Conservation (phyloP, 64 coral and sea anemone species). For the Orbicella faveolata region DNA sequence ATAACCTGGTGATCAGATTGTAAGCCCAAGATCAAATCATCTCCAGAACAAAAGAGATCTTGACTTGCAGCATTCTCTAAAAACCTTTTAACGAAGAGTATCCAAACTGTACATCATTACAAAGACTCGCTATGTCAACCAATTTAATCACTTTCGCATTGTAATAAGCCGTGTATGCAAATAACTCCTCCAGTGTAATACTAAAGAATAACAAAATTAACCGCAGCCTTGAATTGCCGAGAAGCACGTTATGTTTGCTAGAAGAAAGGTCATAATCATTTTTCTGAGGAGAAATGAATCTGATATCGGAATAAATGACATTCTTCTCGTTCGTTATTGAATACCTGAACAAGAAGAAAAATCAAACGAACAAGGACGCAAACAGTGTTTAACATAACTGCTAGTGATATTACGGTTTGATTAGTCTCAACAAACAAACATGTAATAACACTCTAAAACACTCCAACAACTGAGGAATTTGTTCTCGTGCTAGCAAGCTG, state of each 20-base stretch:
- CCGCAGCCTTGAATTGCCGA: not conserved
- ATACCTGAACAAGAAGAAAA: no score
- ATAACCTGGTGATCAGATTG: no score
- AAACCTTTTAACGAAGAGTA: no score
- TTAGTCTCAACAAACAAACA: not conserved
- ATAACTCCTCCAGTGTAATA: not conserved
- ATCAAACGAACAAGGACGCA: not conserved
- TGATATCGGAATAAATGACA: not conserved
- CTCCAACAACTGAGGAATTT: conserved; percentile 2
- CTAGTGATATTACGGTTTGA: not conserved
- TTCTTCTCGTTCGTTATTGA: not conserved
- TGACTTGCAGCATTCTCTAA: no score
- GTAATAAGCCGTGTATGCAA: not conserved
- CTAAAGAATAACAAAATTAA: not conserved
- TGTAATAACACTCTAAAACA: not conserved
- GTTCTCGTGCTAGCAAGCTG: not conserved
- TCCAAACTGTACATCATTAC: no score
- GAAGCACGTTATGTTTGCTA: not conserved
- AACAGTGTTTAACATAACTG: not conserved
- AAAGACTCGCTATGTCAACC: conserved; percentile 16
- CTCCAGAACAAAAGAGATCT: no score
- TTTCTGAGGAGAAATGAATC: not conserved
- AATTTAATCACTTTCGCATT: not conserved
- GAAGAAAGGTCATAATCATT: not conserved
- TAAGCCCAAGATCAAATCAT: no score